These are phyloP conservation scores for Dallia pectoralis DNA, from an alignment of 2,797 vertebrate species.

Conservation along the genomic window DNA sequence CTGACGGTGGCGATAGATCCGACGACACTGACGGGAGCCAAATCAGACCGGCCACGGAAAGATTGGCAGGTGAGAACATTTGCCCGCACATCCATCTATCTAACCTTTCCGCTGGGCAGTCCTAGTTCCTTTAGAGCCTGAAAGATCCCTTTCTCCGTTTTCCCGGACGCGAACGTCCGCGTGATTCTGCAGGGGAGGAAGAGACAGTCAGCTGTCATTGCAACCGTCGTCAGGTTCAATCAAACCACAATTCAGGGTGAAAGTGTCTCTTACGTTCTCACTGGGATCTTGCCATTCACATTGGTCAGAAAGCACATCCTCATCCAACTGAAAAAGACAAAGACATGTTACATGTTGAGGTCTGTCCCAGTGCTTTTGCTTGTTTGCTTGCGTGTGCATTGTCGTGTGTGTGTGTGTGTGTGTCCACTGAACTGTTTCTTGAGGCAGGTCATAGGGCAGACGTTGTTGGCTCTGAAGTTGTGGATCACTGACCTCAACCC, in stretches of 20 bases:
- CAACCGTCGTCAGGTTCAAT: not conserved
- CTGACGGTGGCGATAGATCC: not conserved
- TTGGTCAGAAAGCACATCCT: conserved; percentile 95
- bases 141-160: conserved; percentile 99
- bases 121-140: conserved; percentile 97
- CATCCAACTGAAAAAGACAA: conserved; percentile 87
- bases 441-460: conserved; percentile 98
- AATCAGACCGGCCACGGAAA: not conserved
- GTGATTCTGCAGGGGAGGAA: conserved; percentile 80
- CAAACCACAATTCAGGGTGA: not conserved
- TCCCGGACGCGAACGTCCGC: conserved; percentile 97
- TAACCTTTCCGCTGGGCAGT: conserved; percentile 98
- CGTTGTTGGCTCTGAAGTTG: conserved; percentile 98
- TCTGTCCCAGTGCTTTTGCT: not conserved
- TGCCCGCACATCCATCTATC: not conserved
- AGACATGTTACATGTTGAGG: not conserved
- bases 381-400: not conserved
- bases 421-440: conserved; percentile 92
- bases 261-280: conserved; percentile 86
- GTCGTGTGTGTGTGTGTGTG: not conserved
- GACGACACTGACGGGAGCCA: not conserved
- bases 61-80: no score
- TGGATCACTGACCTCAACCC: conserved; percentile 94
- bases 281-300: conserved; percentile 94
- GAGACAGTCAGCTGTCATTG: not conserved